A percentile compares a stretch with the other conserved stretches of the same genome.
Conservation (phyloP, 2,888 invertebrate genomes). For the Pinctada fucata region DNA sequence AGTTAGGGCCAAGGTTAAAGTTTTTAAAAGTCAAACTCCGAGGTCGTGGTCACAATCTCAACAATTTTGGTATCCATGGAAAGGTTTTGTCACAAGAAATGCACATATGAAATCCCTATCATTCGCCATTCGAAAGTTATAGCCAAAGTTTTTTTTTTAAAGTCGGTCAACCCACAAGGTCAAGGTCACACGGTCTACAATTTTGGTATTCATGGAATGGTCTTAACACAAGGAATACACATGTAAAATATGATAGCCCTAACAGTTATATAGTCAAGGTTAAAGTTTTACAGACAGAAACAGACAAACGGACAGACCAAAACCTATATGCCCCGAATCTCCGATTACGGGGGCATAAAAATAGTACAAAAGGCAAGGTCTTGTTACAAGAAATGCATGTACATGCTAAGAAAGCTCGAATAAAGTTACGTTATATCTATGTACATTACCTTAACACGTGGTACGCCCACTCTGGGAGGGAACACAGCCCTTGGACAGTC, state of each 20-base stretch:
- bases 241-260: background rate
- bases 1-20: background rate
- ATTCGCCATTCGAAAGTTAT: background rate
- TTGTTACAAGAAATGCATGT: too few relatives aligned
- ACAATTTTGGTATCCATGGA: background rate
- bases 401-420: too few relatives aligned
- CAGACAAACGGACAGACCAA: too few relatives aligned
- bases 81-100: background rate
- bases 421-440: too few relatives aligned
- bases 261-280: background rate
- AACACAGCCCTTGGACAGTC: slow-evolving; percentile 23
- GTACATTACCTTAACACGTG: slow-evolving; percentile 16
- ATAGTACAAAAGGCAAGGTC: too few relatives aligned
- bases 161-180: background rate
- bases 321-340: too few relatives aligned
- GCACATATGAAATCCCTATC: background rate
- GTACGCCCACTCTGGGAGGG: slow-evolving; percentile 19
- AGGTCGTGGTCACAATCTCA: background rate
- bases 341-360: too few relatives aligned
- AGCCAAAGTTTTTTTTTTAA: background rate
- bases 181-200: background rate
- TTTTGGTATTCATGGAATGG: background rate
- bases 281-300: too few relatives aligned
- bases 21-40: background rate
- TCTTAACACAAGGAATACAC: background rate